Base-by-base conservation (phyloP, 2,888 invertebrate species). In the Zaprionus bogoriensis region DNA sequence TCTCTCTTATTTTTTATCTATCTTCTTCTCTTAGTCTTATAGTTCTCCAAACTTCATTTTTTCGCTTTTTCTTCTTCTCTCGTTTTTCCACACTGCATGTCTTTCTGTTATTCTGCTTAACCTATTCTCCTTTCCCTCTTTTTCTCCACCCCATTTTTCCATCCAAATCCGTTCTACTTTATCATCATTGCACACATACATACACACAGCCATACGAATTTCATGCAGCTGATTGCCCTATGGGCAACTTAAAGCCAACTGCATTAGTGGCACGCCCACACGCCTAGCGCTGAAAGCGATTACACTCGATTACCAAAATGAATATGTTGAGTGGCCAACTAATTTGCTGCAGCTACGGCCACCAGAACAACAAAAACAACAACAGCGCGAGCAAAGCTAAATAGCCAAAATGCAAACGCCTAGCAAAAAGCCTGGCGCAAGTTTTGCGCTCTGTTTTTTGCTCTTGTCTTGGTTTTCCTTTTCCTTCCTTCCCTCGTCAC, bases 301-400 rank as follows among this genome's bases (percentile, higher is more conserved):
- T 75, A 76, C 77, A 64, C 67, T 76, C 77, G 75, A 75, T 75
- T 75, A 77, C 70, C 77, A 61, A 76, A 76, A 74, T 76, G 65
- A 68, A 74, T 76, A 76, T 76, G 77, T 77, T 73, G 73, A 70
- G 74, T 77, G 65, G 76, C 74, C 65, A 67, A 67, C 75, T 70
- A 75, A 74, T 76, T 74, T 73, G 62, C 47, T 27, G 55, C 53
- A 50, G 36, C 61, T 61, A 51, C 39, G 61, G 30, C 19, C 22
- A 47, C 55, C 14, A 47, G 12, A 45, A 55, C 60, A 23, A 41
- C 23, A 42, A 27, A 27, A 44, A 36, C 27, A 39, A 17, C 17
- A 32, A 36, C 27, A 27, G 19, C 36, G 32, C 6, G 25, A 53
- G 25, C 44, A 27, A 50, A 54, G 23, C 55, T 64, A 72, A 72